phyloP scores from a whole-genome alignment of 2,888 invertebrate genomes.

The Anagyrus pseudococci region DNA sequence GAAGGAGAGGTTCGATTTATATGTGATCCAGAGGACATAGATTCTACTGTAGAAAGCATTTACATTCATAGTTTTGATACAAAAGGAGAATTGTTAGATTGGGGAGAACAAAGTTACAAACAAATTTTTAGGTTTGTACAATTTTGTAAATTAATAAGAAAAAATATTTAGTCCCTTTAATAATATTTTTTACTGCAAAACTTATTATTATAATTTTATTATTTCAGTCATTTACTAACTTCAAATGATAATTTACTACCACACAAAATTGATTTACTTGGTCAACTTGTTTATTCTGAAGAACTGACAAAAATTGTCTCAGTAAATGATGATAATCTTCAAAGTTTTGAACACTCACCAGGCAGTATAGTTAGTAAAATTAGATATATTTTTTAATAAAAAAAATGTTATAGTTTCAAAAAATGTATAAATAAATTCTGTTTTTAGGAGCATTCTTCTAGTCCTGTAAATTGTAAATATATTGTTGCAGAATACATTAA shows the following conservation, averaged over 20 bases:
- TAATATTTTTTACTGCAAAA: too few relatives aligned
- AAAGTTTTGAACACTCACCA: conserved; percentile 39
- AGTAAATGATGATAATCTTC: conserved; percentile 67
- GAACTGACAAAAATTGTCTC: conserved; percentile 68
- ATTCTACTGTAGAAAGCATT: conserved; percentile 64
- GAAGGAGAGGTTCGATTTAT: conserved; percentile 60
- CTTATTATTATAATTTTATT: background rate
- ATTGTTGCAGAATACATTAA: conserved; percentile 68
- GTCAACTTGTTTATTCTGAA: conserved; percentile 68
- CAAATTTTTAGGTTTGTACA: conserved; percentile 44
- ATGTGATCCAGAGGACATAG: conserved; percentile 54
- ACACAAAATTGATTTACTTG: conserved; percentile 63
- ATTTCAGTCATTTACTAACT: conserved; percentile 55
- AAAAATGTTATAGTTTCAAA: conserved; percentile 13
- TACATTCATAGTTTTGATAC: conserved; percentile 66
- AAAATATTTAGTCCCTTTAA: too few relatives aligned
- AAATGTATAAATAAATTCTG: background rate
- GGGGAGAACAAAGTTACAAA: conserved; percentile 43
- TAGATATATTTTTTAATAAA: background rate
- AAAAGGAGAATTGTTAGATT: conserved; percentile 67
- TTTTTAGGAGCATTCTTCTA: too few relatives aligned
- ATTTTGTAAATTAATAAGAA: background rate
- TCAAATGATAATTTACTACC: conserved; percentile 66
- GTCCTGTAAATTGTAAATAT: too few relatives aligned
- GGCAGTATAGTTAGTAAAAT: conserved; percentile 9